Percentiles rank a stretch among this genome's conserved stretches.
These are phyloP conservation scores for Blomia tropicalis DNA, from an alignment of 2,888 invertebrate species.

Conservation along the genomic window DNA sequence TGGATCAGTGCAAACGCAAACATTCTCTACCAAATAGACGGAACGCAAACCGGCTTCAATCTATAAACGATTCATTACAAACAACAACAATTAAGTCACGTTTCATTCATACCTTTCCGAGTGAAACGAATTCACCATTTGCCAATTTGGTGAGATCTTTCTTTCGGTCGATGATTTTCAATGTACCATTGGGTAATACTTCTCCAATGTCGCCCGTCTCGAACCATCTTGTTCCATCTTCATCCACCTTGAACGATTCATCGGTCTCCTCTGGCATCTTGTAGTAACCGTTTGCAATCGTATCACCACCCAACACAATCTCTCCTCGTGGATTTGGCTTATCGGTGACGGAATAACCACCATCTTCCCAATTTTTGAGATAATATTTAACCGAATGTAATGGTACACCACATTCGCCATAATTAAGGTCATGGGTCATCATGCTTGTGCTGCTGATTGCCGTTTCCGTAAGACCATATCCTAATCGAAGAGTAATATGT, in stretches of 20 bases:
- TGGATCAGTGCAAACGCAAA: conserved; percentile 88
- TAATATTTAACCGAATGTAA: conserved; percentile 65
- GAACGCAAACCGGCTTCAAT: conserved; percentile 85
- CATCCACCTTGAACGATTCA: conserved; percentile 58
- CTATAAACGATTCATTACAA: neutral
- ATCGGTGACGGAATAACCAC: conserved; percentile 69
- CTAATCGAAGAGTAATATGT: conserved; percentile 40
- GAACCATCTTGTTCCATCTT: conserved; percentile 74
- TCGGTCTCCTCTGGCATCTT: conserved; percentile 50
- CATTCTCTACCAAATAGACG: conserved; percentile 83
- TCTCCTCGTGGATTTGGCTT: conserved; percentile 64
- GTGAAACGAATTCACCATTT: conserved; percentile 90
- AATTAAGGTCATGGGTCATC: conserved; percentile 46
- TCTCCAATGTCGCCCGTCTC: conserved; percentile 91
- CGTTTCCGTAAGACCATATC: conserved; percentile 82
- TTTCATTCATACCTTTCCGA: conserved; percentile 57
- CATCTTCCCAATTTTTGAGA: conserved; percentile 84
- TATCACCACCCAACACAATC: conserved; percentile 75
- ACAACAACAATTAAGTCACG: neutral
- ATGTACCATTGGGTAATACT: conserved; percentile 75
- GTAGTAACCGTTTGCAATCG: conserved; percentile 84
- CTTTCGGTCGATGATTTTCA: conserved; percentile 95
- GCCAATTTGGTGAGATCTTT: conserved; percentile 96
- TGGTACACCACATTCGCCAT: conserved; percentile 76
- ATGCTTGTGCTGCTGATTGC: conserved; percentile 59